These are phyloP conservation scores for Vesta saturnalis DNA, from an alignment of 2,888 invertebrate species.

Conservation along the genomic window DNA sequence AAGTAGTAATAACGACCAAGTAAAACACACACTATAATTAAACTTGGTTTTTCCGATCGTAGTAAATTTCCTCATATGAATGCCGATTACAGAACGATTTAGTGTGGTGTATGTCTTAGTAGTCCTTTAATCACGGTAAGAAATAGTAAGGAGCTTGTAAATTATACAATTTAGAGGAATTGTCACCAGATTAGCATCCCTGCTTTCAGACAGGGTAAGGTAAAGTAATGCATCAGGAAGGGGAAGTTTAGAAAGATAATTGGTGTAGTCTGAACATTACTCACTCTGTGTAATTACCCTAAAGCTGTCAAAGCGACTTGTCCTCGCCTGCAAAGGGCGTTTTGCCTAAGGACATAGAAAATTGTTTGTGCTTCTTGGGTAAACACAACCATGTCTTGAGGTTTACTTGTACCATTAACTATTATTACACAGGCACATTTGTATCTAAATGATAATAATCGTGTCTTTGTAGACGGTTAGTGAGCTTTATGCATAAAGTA, in stretches of 20 bases:
- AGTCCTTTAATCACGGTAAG: too few species aligned
- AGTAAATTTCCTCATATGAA: too few species aligned
- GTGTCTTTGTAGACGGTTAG: constrained; percentile 17
- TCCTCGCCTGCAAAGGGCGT: constrained; percentile 60
- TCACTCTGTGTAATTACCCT: constrained; percentile 63
- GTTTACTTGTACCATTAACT: constrained; percentile 36
- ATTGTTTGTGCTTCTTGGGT: constrained; percentile 52
- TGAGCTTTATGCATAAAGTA: not conserved
- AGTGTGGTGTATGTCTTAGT: too few species aligned
- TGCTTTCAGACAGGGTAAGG: constrained; percentile 33
- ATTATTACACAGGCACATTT: constrained; percentile 24
- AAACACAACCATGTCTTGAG: constrained; percentile 43
- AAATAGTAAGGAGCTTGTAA: too few species aligned
- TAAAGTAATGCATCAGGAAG: constrained; percentile 36
- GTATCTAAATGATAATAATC: constrained; percentile 27
- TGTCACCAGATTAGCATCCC: constrained; percentile 35
- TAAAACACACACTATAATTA: too few species aligned
- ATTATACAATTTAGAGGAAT: constrained; percentile 16
- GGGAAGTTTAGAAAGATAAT: constrained; percentile 54
- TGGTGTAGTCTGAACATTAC: constrained; percentile 61
- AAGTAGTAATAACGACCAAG: too few species aligned
- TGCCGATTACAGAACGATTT: too few species aligned
- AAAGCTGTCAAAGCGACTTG: constrained; percentile 61
- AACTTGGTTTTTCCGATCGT: too few species aligned
- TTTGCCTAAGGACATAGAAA: constrained; percentile 56